A percentile compares a stretch with the other conserved stretches of the same genome.
Evolutionary conservation across 2,888 invertebrate genomes (phyloP).

Genomic region (Maniola hyperantus): DNA sequence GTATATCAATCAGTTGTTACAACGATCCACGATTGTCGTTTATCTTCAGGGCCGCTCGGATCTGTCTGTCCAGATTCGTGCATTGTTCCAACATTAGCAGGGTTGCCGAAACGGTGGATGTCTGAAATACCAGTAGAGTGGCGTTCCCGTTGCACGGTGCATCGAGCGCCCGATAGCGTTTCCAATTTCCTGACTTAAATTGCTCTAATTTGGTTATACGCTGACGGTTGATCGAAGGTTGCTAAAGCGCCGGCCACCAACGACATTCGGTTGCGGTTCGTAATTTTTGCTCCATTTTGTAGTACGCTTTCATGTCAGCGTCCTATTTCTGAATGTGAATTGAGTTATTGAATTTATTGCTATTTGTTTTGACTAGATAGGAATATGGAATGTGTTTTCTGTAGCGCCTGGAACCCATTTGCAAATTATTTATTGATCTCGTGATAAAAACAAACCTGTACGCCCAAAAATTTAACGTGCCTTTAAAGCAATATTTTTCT

Average conservation of each 20-base stretch:
- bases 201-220: constrained; percentile 81
- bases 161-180: constrained; percentile 75
- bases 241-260: constrained; percentile 56
- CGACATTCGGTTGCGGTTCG: constrained; percentile 57
- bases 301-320: constrained; percentile 34
- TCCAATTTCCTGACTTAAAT: constrained; percentile 82
- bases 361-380: background rate
- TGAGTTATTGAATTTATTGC: constrained; percentile 4
- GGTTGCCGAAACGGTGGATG: constrained; percentile 74
- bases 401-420: background rate
- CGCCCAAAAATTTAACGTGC: background rate
- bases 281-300: constrained; percentile 52
- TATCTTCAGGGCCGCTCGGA: constrained; percentile 77
- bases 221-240: constrained; percentile 76
- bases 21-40: constrained; percentile 77
- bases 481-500: background rate
- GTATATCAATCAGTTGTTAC: constrained; percentile 82
- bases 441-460: background rate
- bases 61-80: constrained; percentile 79
- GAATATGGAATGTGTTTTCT: constrained; percentile 1
- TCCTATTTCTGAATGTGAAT: constrained; percentile 34
- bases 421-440: background rate
- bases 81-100: constrained; percentile 79
- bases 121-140: constrained; percentile 74
- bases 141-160: constrained; percentile 68